Conservation (phyloP, 2,113 vertebrate species). For the Pituophis catenifer region DNA sequence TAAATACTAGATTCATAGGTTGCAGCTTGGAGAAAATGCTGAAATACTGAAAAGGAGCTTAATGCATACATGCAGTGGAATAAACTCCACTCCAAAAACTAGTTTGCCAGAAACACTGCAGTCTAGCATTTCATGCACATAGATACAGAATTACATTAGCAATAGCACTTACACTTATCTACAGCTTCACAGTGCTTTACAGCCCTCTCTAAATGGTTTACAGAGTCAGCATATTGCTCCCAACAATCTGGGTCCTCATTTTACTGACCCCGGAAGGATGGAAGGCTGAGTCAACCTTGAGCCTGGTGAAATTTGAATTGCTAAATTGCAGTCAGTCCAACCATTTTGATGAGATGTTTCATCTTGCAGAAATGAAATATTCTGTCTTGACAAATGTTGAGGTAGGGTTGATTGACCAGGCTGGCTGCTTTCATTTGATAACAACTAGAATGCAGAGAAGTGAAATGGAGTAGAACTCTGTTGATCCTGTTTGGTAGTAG, state of each 20-base stretch:
- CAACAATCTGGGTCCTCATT: too few species aligned
- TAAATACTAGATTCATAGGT: neutral
- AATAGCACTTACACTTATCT: too few species aligned
- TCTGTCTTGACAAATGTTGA: neutral
- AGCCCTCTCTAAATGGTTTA: too few species aligned
- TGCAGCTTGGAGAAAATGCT: neutral
- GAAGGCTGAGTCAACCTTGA: too few species aligned
- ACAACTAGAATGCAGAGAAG: neutral
- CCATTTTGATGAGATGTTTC: neutral
- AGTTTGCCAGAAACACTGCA: neutral
- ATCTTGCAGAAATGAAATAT: neutral
- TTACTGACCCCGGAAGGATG: too few species aligned
- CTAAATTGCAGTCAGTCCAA: neutral
- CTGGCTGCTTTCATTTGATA: neutral
- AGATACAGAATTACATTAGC: neutral
- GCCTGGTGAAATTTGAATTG: too few species aligned
- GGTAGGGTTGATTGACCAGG: neutral
- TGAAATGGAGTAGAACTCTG: neutral
- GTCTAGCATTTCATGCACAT: neutral
- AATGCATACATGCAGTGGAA: neutral
- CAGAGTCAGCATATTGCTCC: too few species aligned
- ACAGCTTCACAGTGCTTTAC: too few species aligned
- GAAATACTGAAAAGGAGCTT: neutral
- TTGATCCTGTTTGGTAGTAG: neutral
- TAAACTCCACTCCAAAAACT: neutral